These are phyloP conservation scores for Cryptomyrus ogoouensis DNA, from an alignment of 2,113 vertebrate species.

Conservation along the genomic window DNA sequence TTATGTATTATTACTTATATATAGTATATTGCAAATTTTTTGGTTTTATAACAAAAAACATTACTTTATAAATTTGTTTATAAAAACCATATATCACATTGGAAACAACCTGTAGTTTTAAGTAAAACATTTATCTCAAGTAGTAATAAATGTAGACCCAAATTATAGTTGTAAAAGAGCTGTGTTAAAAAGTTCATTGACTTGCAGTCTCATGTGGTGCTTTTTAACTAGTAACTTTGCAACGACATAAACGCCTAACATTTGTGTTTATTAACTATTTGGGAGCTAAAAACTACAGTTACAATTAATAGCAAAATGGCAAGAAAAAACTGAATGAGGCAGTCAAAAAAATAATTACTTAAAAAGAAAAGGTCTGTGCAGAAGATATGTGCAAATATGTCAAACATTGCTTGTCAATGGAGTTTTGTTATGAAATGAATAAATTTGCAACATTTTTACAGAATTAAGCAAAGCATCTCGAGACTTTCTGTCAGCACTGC, in stretches of 20 bases:
- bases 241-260: neutral
- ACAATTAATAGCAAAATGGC: neutral
- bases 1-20: too few species aligned
- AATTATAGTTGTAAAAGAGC: neutral
- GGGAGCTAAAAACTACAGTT: neutral
- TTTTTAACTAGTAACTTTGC: neutral
- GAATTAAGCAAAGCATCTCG: neutral
- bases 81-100: neutral
- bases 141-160: neutral
- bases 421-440: neutral
- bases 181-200: neutral
- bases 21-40: neutral
- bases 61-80: neutral
- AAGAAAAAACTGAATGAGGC: neutral
- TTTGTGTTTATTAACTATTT: neutral
- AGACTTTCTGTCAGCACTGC: neutral
- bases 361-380: neutral
- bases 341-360: neutral
- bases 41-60: neutral
- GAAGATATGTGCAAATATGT: neutral
- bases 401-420: neutral
- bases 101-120: neutral
- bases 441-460: neutral
- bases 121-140: neutral
- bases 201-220: neutral